phyloP scores from a whole-genome alignment of 2,113 vertebrate genomes.

The Sigmodon hispidus region DNA sequence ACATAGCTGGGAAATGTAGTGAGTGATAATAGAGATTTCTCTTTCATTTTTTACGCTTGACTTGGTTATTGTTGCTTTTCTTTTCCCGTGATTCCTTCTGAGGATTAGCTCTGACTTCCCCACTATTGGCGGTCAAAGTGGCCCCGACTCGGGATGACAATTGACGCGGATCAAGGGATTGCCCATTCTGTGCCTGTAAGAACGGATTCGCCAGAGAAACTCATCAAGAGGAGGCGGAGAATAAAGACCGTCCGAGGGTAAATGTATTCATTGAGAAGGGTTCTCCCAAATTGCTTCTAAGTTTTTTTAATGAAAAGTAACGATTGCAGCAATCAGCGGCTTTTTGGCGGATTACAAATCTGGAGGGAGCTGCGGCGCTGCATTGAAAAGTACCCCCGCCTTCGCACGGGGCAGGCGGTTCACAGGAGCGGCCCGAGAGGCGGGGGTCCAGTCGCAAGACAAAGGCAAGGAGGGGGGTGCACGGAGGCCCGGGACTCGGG shows the following conservation, averaged over 20 bases:
- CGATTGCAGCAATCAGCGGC: constrained; percentile 91
- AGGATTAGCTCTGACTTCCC: constrained; percentile 99
- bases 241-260: constrained; percentile 89
- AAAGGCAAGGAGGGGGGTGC: constrained; percentile 77
- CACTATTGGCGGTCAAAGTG: constrained; percentile 97
- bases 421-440: constrained; percentile 80
- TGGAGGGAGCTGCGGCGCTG: constrained; percentile 82
- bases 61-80: constrained; percentile 99
- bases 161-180: constrained; percentile 97
- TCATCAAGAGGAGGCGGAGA: constrained; percentile 91
- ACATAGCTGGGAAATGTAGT: constrained; percentile 98
- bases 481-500: constrained; percentile 77
- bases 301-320: constrained; percentile 92
- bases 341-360: constrained; percentile 91
- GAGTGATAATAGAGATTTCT: constrained; percentile 99
- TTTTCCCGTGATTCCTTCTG: constrained; percentile 98
- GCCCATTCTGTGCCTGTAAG: constrained; percentile 94
- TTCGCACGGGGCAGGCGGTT: constrained; percentile 82
- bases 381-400: constrained; percentile 84
- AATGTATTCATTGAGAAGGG: constrained; percentile 92
- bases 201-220: constrained; percentile 92
- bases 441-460: constrained; percentile 79
- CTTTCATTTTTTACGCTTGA: constrained; percentile 99
- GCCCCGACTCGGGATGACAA: constrained; percentile 97
- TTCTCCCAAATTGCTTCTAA: constrained; percentile 89